Evolutionary conservation across 2,888 invertebrate genomes (phyloP), one percentile per base, ranked within the genome.

Genomic region (Leptothorax acervorum): DNA sequence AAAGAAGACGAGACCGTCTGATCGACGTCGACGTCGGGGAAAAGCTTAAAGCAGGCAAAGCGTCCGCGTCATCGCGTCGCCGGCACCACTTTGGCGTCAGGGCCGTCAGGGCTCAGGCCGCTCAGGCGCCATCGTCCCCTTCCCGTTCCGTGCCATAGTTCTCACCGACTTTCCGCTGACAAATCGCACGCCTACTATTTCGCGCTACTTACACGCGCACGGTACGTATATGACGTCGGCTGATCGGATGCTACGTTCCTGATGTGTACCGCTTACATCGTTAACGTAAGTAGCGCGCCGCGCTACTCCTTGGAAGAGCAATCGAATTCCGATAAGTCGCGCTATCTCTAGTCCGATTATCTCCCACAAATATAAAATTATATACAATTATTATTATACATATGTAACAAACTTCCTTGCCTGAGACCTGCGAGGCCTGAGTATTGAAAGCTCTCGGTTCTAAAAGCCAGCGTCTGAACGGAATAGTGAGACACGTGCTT

Each of bases 71-170:
- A 60, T 53, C 78, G 89, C 73, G 63, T 79, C 62, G 48, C 31
- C 31, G 31, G 31, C 88, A 81, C 78, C 83, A 86, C 87, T 86
- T 76, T 18, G 79, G 63, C 88, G 91, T 84, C 88, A 88, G 92
- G 92, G 90, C 23, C 23, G 23, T 23, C 23, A 23, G 23, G 23
- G 23, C 23, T 23, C 23, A 23, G 23, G 23, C 23, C 23, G 23
- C 66, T 90, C 86, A 89, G 88, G 89, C 90, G 91, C 91, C 90
- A 89, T 86, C 86, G 84, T 85, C 83, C 86, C 82, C 88, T 76
- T 81, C 83, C 86, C 82, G 87, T 76, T 81, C 74, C 73, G 45
- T 51, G 76, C 71, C 85, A 82, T 75, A 88, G 83, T 85, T 87
- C 87, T 83, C 85, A 78, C 74, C 86, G 55, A 66, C 86, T 90